A percentile compares a stretch with the other conserved stretches of the same genome.
Conservation (phyloP, 1,140 invertebrate genomes). For the Dufourea novaeangliae region DNA sequence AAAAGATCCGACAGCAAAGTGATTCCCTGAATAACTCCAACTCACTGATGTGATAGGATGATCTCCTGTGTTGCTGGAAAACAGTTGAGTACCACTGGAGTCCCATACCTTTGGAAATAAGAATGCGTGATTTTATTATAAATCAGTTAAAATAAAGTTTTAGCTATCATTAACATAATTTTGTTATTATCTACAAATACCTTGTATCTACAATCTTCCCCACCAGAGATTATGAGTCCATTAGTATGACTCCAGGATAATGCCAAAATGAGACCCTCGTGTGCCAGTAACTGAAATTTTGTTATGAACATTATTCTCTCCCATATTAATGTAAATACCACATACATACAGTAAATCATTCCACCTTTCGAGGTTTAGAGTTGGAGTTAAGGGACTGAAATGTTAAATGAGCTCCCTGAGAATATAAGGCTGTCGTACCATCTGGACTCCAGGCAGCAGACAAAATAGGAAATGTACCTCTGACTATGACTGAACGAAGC, state of each 20-base stretch:
- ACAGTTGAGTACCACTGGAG: slow-evolving; percentile 92
- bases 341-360: slow-evolving; percentile 28
- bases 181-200: slow-evolving; percentile 72
- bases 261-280: slow-evolving; percentile 94
- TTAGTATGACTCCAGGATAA: slow-evolving; percentile 94
- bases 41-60: slow-evolving; percentile 95
- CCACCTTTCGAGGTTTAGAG: slow-evolving; percentile 91
- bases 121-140: background rate
- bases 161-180: background rate
- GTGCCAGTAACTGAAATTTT: slow-evolving; percentile 93
- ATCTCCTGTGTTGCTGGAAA: slow-evolving; percentile 90
- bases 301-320: slow-evolving; percentile 5
- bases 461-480: slow-evolving; percentile 91
- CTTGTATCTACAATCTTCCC: slow-evolving; percentile 97
- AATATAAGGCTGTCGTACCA: slow-evolving; percentile 91
- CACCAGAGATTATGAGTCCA: slow-evolving; percentile 94
- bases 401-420: slow-evolving; percentile 90
- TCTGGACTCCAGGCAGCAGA: slow-evolving; percentile 94
- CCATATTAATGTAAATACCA: background rate
- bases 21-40: slow-evolving; percentile 95
- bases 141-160: background rate
- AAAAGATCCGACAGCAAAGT: slow-evolving; percentile 96
- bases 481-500: slow-evolving; percentile 93
- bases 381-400: slow-evolving; percentile 96
- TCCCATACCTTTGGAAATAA: slow-evolving; percentile 90